Conservation (phyloP, 2,113 vertebrate genomes). For the Microcebus tavaratra region DNA sequence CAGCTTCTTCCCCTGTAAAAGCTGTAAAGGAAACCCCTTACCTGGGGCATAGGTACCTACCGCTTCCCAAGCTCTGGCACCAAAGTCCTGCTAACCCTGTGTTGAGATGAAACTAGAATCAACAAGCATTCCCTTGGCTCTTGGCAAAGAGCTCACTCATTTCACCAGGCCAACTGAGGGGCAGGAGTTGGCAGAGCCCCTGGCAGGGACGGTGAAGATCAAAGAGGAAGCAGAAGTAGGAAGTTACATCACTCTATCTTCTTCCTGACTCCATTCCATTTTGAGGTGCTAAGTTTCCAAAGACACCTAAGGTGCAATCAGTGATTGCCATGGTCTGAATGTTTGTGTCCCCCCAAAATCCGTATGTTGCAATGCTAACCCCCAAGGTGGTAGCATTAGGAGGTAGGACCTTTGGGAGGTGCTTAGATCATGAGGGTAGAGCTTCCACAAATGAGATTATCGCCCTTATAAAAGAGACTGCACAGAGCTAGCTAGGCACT, state of each 20-base stretch:
- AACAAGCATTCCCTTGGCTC: not conserved
- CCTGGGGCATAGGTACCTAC: too few relatives aligned
- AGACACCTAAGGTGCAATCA: not conserved
- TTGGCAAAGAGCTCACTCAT: not conserved
- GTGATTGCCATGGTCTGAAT: not conserved
- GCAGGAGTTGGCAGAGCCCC: not conserved
- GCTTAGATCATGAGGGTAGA: not conserved
- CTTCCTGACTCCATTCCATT: not conserved
- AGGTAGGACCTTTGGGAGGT: not conserved
- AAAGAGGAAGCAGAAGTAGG: constrained; percentile 1
- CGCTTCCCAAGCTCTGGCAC: not conserved
- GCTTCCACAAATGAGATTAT: not conserved
- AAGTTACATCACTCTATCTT: not conserved
- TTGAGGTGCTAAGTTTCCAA: not conserved
- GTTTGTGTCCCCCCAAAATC: not conserved
- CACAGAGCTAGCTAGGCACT: not conserved
- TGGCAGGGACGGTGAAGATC: not conserved
- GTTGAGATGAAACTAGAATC: not conserved
- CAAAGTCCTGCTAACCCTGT: not conserved
- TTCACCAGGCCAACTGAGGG: not conserved
- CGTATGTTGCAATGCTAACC: not conserved
- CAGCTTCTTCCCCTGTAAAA: not conserved
- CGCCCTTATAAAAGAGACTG: not conserved
- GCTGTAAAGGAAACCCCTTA: not conserved
- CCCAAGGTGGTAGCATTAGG: not conserved